Evolutionary conservation across 2,113 vertebrate species (phyloP).

Genomic region (Corythornis cristatus): DNA sequence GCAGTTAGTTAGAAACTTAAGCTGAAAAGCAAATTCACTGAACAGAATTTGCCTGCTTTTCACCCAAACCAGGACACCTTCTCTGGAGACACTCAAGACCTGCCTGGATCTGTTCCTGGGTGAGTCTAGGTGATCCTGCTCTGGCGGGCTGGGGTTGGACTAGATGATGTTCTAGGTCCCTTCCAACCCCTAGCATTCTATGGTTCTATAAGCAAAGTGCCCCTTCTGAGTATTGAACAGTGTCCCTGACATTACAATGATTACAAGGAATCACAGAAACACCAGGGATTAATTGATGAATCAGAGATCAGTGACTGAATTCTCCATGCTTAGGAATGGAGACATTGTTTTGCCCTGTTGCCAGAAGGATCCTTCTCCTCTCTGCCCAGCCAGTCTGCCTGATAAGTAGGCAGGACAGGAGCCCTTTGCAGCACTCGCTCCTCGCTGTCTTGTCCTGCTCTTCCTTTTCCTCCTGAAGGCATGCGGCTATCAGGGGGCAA

Average conservation of each 20-base stretch:
- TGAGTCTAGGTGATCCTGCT: too few relatives aligned
- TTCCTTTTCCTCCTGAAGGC: not conserved
- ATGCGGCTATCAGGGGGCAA: accelerated
- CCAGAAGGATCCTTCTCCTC: not conserved
- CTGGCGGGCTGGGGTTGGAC: too few relatives aligned
- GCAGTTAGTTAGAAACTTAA: too few relatives aligned
- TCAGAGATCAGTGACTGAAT: not conserved
- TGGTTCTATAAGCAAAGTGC: not conserved
- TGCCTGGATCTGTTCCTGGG: too few relatives aligned
- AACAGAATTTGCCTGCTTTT: too few relatives aligned
- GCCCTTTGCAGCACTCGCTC: not conserved
- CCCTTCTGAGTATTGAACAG: not conserved
- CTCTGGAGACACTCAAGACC: too few relatives aligned
- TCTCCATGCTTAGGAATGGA: not conserved
- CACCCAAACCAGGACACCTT: too few relatives aligned
- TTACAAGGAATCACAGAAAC: not conserved
- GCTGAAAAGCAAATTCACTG: too few relatives aligned
- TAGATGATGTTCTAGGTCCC: too few relatives aligned
- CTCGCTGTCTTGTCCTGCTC: not conserved
- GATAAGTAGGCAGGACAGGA: not conserved
- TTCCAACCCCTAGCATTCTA: too few relatives aligned
- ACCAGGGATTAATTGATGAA: not conserved
- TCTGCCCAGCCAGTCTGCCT: not conserved
- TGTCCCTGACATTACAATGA: not conserved
- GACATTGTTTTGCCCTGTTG: not conserved